Conservation (phyloP, 2,797 vertebrate genomes). For the Poecilia wingei region DNA sequence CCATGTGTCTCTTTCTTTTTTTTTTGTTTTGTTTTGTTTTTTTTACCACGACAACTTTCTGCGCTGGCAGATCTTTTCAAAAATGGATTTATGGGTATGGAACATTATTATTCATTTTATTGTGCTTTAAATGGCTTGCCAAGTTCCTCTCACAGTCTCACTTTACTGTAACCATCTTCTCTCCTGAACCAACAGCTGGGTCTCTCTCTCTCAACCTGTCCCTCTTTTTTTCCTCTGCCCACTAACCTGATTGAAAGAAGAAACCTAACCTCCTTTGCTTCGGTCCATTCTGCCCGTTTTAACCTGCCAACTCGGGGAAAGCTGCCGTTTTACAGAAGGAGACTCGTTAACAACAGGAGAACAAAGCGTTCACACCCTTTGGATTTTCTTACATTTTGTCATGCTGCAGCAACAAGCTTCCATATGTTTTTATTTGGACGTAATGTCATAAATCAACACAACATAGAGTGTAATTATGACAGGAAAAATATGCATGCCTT, state of each 20-base stretch:
- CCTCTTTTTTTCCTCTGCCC: slow-evolving; percentile 59
- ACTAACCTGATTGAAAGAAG: slow-evolving; percentile 67
- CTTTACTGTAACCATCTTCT: slow-evolving; percentile 80
- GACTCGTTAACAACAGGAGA: slow-evolving; percentile 18
- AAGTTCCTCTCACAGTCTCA: slow-evolving; percentile 80
- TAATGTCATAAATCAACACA: neutral
- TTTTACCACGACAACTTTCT: slow-evolving; percentile 82
- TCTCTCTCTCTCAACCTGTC: slow-evolving; percentile 70
- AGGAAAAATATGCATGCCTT: neutral
- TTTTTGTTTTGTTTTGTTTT: too few relatives aligned
- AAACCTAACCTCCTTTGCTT: slow-evolving; percentile 61
- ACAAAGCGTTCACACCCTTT: slow-evolving; percentile 3
- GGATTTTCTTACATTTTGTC: neutral
- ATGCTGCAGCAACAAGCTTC: neutral
- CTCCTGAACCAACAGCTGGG: slow-evolving; percentile 81
- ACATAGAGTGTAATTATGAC: neutral
- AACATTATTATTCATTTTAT: slow-evolving; percentile 84
- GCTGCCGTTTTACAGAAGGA: slow-evolving; percentile 30
- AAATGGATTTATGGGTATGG: slow-evolving; percentile 88
- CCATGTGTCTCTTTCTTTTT: slow-evolving; percentile 79
- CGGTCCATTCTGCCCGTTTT: slow-evolving; percentile 60
- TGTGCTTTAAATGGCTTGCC: slow-evolving; percentile 78
- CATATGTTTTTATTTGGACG: neutral
- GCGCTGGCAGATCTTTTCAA: slow-evolving; percentile 86
- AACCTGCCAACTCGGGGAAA: slow-evolving; percentile 26